Base-by-base conservation (phyloP, 2,113 vertebrate genomes). In the Strix uralensis region DNA sequence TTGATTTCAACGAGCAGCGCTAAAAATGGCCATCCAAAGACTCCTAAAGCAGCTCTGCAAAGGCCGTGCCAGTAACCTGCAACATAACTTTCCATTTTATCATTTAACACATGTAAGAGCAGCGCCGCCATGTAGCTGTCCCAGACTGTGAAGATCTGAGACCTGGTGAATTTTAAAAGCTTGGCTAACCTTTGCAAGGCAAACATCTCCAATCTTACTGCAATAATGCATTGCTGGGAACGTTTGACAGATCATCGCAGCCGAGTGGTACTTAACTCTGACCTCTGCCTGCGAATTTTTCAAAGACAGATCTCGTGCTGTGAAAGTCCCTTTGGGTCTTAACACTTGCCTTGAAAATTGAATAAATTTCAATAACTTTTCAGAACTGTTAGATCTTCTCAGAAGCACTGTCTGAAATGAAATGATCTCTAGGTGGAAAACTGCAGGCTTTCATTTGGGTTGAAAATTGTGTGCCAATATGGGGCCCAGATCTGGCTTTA, bases 71-170 rank as follows among this genome's bases (percentile, higher is more conserved):
- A 14, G 66, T 16, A 11, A 15, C 66, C 88, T 29, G 34, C 32
- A 17, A 22, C 32, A 4, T 3, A 2, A 7, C 27, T 65, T 29
- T 7, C 29, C 36, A 1, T 49, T 67, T 18, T 20, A 10, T 18
- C 74, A 8, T 9, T 61, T 16, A 5, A 16, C 47, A 27, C 0
- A 0, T 0, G 0, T 10, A 34, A 9, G 69, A 11, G 42, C 4
- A 51, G 72, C 2, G 0, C 57, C 0, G 10, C 63, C 65, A 2
- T 0, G 12, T 46, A 21, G 44, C 69, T 38, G 27, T 18, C 26
- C 58, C 61, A n/a, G 86, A 18, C 44, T 49, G 65, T 1, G 29
- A 44, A 19, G 19, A 40, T 11, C 70, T 73, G 80, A 66, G 79
- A 65, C 17, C 47, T 27, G 23, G 62, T 30, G 75, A 62, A n/a